Evolutionary conservation across 2,888 invertebrate species (phyloP).

Genomic region (Gymnosoma rotundatum): DNA sequence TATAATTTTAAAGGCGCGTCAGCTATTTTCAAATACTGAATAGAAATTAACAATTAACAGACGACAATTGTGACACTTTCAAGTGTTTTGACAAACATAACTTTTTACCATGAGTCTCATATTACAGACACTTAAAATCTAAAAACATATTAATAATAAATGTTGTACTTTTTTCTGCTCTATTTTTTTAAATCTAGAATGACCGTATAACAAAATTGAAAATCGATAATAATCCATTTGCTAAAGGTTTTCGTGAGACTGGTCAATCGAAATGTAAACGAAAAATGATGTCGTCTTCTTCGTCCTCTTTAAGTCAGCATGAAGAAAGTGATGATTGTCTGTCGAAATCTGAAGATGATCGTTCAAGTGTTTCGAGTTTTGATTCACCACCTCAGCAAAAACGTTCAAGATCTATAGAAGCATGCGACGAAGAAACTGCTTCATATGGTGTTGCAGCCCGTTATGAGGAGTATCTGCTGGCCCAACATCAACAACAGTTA

Average conservation of each 20-base stretch:
- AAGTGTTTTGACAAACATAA: slow-evolving; percentile 58
- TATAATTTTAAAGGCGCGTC: slow-evolving; percentile 57
- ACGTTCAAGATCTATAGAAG: slow-evolving; percentile 77
- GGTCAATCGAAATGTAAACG: slow-evolving; percentile 90
- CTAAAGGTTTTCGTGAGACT: slow-evolving; percentile 95
- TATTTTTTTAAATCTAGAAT: slow-evolving; percentile 83
- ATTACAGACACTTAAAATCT: slow-evolving; percentile 60
- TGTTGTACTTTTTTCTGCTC: slow-evolving; percentile 20
- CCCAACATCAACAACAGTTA: slow-evolving; percentile 69
- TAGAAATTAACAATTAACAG: slow-evolving; percentile 64
- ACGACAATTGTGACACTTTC: slow-evolving; percentile 68
- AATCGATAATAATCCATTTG: slow-evolving; percentile 96
- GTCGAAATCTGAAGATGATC: slow-evolving; percentile 75
- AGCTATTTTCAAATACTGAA: slow-evolving; percentile 28
- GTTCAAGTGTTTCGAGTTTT: slow-evolving; percentile 77
- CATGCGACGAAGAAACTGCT: slow-evolving; percentile 76
- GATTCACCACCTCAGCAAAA: slow-evolving; percentile 75
- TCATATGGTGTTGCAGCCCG: slow-evolving; percentile 31
- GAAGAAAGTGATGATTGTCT: slow-evolving; percentile 66
- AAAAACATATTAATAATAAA: slow-evolving; percentile 37
- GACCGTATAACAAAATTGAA: slow-evolving; percentile 94
- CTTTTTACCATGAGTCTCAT: slow-evolving; percentile 27
- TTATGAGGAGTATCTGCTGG: slow-evolving; percentile 54
- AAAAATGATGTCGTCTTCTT: slow-evolving; percentile 83
- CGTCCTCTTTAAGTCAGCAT: slow-evolving; percentile 39